Conservation (phyloP, 2,113 vertebrate species). For the Muntiacus muntjak region DNA sequence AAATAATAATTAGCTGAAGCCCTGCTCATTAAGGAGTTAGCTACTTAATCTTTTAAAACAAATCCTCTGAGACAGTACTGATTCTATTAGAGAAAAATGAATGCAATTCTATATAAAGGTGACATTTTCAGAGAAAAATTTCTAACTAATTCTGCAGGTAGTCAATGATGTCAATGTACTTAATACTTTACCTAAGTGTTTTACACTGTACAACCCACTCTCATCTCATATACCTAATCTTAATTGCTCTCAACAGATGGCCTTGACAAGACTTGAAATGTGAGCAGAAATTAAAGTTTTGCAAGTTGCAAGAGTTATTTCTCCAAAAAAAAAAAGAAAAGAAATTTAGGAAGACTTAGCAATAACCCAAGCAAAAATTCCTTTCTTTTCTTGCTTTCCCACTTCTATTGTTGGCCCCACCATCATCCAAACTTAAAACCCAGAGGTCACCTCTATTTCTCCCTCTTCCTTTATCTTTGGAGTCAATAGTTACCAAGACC, state of each 20-base stretch:
- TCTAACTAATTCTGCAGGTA: neutral
- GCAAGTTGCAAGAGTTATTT: neutral
- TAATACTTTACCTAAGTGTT: neutral
- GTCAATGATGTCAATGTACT: neutral
- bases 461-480: neutral
- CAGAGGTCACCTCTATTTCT: neutral
- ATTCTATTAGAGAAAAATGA: neutral
- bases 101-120: slow-evolving; percentile 5
- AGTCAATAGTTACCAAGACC: neutral
- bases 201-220: neutral
- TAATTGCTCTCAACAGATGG: neutral
- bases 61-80: neutral
- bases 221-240: neutral
- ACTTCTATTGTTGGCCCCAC: neutral
- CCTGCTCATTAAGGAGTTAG: neutral
- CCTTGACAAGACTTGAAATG: neutral
- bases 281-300: slow-evolving; percentile 14
- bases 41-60: slow-evolving; percentile 27
- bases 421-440: neutral
- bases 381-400: neutral
- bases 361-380: neutral
- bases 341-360: neutral
- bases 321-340: neutral
- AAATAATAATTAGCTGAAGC: slow-evolving; percentile 41
- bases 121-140: slow-evolving; percentile 42